Evolutionary conservation across 2,888 invertebrate species (phyloP).

Genomic region (Drosophila barbarae): DNA sequence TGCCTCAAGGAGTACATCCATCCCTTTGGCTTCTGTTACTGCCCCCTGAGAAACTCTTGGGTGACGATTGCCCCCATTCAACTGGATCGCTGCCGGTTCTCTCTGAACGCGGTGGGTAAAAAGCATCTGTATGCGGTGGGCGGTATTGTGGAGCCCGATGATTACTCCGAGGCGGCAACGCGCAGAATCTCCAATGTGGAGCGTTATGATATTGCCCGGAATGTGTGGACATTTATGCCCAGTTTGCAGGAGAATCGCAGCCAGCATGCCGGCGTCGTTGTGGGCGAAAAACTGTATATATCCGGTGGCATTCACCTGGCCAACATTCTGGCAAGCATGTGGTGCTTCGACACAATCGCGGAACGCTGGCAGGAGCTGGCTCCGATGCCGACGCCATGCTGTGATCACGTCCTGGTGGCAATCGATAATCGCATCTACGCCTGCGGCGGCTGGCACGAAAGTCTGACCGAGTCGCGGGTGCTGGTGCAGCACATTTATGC

Average conservation of each 20-base stretch:
- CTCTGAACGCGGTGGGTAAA: slow-evolving; percentile 82
- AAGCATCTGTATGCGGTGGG: slow-evolving; percentile 83
- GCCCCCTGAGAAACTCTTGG: slow-evolving; percentile 84
- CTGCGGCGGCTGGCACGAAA: slow-evolving; percentile 85
- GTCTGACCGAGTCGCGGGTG: slow-evolving; percentile 81
- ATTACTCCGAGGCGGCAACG: slow-evolving; percentile 76
- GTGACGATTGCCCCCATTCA: slow-evolving; percentile 85
- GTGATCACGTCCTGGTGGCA: slow-evolving; percentile 84
- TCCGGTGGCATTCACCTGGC: slow-evolving; percentile 78
- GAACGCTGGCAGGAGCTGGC: slow-evolving; percentile 82
- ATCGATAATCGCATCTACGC: slow-evolving; percentile 83
- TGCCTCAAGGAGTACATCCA: slow-evolving; percentile 85
- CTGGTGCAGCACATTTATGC: slow-evolving; percentile 84
- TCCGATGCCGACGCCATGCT: slow-evolving; percentile 83
- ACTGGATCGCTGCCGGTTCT: slow-evolving; percentile 84
- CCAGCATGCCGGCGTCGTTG: slow-evolving; percentile 82
- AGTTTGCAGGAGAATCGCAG: slow-evolving; percentile 82
- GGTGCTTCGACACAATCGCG: slow-evolving; percentile 81
- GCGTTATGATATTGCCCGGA: slow-evolving; percentile 82
- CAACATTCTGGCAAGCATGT: slow-evolving; percentile 80
- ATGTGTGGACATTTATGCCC: slow-evolving; percentile 83
- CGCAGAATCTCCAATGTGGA: slow-evolving; percentile 80
- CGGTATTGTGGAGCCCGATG: slow-evolving; percentile 83
- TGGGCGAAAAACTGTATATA: slow-evolving; percentile 76
- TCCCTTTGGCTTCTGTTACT: slow-evolving; percentile 86